Evolutionary conservation across 2,113 vertebrate species (phyloP).

Genomic region (Chauna torquata): DNA sequence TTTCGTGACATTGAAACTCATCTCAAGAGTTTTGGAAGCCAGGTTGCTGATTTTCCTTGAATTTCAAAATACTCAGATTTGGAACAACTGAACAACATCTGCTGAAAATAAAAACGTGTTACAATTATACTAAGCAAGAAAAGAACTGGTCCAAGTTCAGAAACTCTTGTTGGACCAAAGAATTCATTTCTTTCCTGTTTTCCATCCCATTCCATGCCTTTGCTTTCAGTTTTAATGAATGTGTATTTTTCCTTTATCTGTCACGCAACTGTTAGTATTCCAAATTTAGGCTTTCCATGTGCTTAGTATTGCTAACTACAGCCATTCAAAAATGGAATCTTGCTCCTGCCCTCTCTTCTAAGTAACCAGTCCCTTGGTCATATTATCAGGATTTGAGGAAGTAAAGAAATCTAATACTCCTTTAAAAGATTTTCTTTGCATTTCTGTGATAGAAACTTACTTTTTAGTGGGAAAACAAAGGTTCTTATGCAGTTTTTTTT

Average conservation of each 20-base stretch:
- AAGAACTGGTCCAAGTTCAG: not conserved
- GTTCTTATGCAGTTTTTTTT: not conserved
- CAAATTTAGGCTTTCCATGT: not conserved
- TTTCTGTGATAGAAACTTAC: not conserved
- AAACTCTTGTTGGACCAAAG: not conserved
- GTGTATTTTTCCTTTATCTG: not conserved
- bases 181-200: constrained; percentile 2
- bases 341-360: not conserved
- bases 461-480: not conserved
- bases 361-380: not conserved
- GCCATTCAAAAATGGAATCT: not conserved
- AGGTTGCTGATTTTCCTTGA: constrained; percentile 9
- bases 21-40: not conserved
- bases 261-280: not conserved
- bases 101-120: constrained; percentile 23
- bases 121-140: not conserved
- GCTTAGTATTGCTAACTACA: not conserved
- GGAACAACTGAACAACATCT: constrained; percentile 35
- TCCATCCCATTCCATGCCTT: not conserved
- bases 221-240: not conserved
- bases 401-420: not conserved
- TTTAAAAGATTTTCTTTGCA: not conserved
- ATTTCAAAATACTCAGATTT: constrained; percentile 12
- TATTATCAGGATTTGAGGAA: not conserved
- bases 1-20: not conserved